phyloP scores from a whole-genome alignment of 2,113 vertebrate species.

The Poecilia latipinna region DNA sequence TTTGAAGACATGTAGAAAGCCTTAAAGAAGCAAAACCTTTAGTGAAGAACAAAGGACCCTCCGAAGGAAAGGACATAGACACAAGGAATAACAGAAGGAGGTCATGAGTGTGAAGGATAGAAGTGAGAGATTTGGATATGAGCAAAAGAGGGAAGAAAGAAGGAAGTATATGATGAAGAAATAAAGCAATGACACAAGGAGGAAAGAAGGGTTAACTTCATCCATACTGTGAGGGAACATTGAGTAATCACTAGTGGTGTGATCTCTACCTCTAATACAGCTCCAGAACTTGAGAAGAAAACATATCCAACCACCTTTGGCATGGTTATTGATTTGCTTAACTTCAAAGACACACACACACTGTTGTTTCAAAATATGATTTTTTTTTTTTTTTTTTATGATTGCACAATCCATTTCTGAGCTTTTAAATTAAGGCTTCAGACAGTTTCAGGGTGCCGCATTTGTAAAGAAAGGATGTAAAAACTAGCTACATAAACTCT shows the following conservation, averaged over 20 bases:
- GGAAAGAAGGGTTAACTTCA: too few relatives aligned
- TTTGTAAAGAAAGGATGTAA: slow-evolving; percentile 28
- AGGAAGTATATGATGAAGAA: background rate
- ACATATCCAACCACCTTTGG: too few relatives aligned
- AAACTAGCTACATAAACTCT: slow-evolving; percentile 20
- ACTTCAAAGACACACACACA: slow-evolving; percentile 4
- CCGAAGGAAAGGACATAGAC: background rate
- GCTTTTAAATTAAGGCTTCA: slow-evolving; percentile 25
- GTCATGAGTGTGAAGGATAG: too few relatives aligned
- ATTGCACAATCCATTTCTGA: slow-evolving; percentile 42
- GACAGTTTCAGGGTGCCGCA: slow-evolving; percentile 15
- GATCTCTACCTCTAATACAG: too few relatives aligned
- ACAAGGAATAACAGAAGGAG: background rate
- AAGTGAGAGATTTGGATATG: too few relatives aligned
- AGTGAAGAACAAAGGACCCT: background rate
- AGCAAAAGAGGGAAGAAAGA: background rate
- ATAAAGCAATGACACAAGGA: background rate
- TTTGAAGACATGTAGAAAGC: too few relatives aligned
- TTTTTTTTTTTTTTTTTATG: background rate
- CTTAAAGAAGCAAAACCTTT: background rate
- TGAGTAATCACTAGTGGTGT: too few relatives aligned
- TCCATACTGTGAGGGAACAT: too few relatives aligned
- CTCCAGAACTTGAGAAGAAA: too few relatives aligned
- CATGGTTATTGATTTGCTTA: background rate
- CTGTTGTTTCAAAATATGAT: slow-evolving; percentile 6